Percentiles rank a stretch among this genome's conserved stretches.
These are phyloP conservation scores for Dromas ardeola DNA, from an alignment of 2,113 vertebrate species.

Conservation along the genomic window DNA sequence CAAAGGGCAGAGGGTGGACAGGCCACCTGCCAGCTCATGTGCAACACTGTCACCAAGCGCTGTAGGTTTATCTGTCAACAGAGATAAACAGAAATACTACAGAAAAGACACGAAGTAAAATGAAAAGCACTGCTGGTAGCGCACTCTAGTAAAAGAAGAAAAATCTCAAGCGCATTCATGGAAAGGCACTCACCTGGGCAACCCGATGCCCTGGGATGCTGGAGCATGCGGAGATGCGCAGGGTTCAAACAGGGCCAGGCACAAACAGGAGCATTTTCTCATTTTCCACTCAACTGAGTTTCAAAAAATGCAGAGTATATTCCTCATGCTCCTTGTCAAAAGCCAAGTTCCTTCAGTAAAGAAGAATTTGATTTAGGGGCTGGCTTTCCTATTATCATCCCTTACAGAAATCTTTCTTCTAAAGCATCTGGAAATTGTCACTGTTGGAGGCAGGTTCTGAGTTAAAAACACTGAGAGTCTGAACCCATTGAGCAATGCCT, in stretches of 20 bases:
- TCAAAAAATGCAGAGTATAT: background rate
- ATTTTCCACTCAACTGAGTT: background rate
- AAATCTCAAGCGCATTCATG: background rate
- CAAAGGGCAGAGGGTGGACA: background rate
- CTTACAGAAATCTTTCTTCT: background rate
- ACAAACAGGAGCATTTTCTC: background rate
- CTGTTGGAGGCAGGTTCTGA: background rate
- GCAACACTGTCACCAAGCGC: background rate
- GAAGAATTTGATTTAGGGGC: background rate
- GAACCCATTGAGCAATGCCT: background rate
- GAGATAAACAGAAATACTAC: background rate
- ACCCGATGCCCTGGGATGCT: no score
- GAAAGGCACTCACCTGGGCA: background rate
- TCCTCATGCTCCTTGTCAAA: background rate
- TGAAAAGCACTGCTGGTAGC: background rate
- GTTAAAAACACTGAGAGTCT: background rate
- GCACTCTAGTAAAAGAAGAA: background rate
- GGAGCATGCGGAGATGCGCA: accelerated
- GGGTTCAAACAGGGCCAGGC: background rate
- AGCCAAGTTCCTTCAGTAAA: background rate
- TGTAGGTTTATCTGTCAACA: background rate
- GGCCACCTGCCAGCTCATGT: background rate
- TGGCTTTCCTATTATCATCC: background rate
- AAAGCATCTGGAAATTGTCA: slow-evolving; percentile 31
- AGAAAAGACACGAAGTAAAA: background rate